phyloP scores from a whole-genome alignment of 2,888 invertebrate species.

The Ferdinandea cuprea region DNA sequence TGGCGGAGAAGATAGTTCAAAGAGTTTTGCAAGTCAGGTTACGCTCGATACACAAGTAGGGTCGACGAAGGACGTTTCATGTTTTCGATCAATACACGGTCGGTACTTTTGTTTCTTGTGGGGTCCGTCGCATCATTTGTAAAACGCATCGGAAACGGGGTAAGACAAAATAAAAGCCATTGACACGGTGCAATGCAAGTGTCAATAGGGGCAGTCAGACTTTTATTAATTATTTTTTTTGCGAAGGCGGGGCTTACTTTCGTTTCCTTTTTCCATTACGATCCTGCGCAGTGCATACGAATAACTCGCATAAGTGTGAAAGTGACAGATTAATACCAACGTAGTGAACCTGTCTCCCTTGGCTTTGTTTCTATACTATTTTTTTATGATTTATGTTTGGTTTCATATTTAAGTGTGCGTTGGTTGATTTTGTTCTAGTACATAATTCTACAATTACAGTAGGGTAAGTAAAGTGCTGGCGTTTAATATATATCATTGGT shows the following conservation, averaged over 20 bases:
- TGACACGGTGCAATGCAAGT: constrained; percentile 64
- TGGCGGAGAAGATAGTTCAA: constrained; percentile 29
- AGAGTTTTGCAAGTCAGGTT: constrained; percentile 67
- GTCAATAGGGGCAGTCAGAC: constrained; percentile 41
- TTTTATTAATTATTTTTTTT: not conserved
- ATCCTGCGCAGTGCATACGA: constrained; percentile 32
- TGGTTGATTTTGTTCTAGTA: constrained; percentile 26
- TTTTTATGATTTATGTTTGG: not conserved
- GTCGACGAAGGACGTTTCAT: constrained; percentile 61
- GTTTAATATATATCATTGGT: not conserved
- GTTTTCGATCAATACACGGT: constrained; percentile 48
- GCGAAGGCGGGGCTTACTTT: constrained; percentile 25
- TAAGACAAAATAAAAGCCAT: constrained; percentile 67
- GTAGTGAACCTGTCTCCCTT: no score
- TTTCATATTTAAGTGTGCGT: no score
- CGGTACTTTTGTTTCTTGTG: constrained; percentile 30
- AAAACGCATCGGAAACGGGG: constrained; percentile 28
- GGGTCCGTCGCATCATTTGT: constrained; percentile 37
- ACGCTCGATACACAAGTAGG: constrained; percentile 40
- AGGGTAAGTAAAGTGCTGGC: not conserved
- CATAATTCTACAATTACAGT: constrained; percentile 27
- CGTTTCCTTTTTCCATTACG: not conserved
- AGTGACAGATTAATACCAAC: constrained; percentile 60
- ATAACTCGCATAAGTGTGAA: constrained; percentile 10
- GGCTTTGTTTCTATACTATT: not conserved